A percentile compares a stretch with the other conserved stretches of the same genome.
Conservation (phyloP, 2,797 vertebrate species). For the Macroramphosus scolopax region DNA sequence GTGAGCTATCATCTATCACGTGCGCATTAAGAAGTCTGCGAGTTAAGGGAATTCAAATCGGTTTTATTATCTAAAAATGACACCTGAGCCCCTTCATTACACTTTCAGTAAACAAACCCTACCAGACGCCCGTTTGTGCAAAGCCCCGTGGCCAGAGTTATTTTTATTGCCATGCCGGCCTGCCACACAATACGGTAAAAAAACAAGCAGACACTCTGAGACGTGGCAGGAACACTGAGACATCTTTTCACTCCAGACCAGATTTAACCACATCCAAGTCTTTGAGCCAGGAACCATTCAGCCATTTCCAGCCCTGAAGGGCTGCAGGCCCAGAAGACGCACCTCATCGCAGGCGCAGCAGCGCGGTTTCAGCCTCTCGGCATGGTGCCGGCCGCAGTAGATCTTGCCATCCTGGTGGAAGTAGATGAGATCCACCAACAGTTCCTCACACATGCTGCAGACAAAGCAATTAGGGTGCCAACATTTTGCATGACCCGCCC, state of each 20-base stretch:
- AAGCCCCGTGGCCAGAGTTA: slow-evolving; percentile 10
- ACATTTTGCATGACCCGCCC: slow-evolving; percentile 90
- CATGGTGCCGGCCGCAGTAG: slow-evolving; percentile 94
- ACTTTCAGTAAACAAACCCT: slow-evolving; percentile 8
- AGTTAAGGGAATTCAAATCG: too few species aligned
- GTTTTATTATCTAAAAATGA: slow-evolving; percentile 2
- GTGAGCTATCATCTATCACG: too few species aligned
- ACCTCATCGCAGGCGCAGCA: slow-evolving; percentile 98
- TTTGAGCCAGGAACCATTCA: slow-evolving; percentile 43
- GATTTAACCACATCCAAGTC: slow-evolving; percentile 42
- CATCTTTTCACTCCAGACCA: slow-evolving; percentile 44
- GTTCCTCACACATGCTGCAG: slow-evolving; percentile 90
- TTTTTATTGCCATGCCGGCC: slow-evolving; percentile 22
- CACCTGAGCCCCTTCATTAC: not conserved
- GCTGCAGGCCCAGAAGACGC: slow-evolving; percentile 52
- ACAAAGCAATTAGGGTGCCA: slow-evolving; percentile 99
- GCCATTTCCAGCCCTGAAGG: slow-evolving; percentile 40
- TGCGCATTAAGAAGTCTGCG: too few species aligned
- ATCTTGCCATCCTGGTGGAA: slow-evolving; percentile 97
- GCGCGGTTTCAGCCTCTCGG: slow-evolving; percentile 94
- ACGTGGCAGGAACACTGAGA: slow-evolving; percentile 38
- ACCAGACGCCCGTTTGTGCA: slow-evolving; percentile 1
- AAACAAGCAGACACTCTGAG: slow-evolving; percentile 43
- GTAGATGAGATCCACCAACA: slow-evolving; percentile 97
- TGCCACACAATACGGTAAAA: slow-evolving; percentile 18